Evolutionary conservation across 2,888 invertebrate species (phyloP).

Genomic region (Amblyjoppa fuscipennis): DNA sequence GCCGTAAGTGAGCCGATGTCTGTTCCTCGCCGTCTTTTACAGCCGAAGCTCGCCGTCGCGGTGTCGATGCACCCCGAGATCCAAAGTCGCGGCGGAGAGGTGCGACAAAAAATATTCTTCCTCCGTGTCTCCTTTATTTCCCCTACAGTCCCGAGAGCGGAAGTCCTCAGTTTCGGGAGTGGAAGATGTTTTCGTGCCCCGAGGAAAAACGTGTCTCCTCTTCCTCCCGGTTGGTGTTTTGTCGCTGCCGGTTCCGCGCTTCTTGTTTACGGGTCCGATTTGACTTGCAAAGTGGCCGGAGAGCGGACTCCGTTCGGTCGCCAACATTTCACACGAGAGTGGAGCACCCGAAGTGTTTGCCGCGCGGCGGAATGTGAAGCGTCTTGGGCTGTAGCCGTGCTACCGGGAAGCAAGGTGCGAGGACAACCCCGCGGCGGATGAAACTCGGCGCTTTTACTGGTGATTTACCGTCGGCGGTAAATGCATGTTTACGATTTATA

Average conservation of each 20-base stretch:
- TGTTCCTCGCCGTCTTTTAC: constrained; percentile 61
- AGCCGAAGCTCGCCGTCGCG: neutral
- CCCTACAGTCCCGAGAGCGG: neutral
- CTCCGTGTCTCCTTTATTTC: constrained; percentile 23
- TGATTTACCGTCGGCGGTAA: constrained; percentile 13
- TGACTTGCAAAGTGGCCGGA: constrained; percentile 79
- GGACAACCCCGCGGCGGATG: neutral
- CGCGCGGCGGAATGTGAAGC: constrained; percentile 9
- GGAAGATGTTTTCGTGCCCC: constrained; percentile 21
- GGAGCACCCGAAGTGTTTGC: neutral
- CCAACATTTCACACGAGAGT: constrained; percentile 21
- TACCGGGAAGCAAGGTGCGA: neutral
- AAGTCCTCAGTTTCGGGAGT: neutral
- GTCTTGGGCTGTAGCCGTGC: neutral
- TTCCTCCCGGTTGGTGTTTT: constrained; percentile 61
- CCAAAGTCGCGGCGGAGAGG: neutral
- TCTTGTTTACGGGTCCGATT: constrained; percentile 78
- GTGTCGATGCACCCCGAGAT: constrained; percentile 25
- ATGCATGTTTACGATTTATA: constrained; percentile 19
- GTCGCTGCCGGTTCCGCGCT: constrained; percentile 33
- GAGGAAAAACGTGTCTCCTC: constrained; percentile 23
- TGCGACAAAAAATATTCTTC: neutral
- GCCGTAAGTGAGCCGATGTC: neutral
- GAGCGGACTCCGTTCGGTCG: constrained; percentile 38
- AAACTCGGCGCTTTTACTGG: neutral